Conservation (phyloP, 1,140 invertebrate species). For the Bicyclus anynana region DNA sequence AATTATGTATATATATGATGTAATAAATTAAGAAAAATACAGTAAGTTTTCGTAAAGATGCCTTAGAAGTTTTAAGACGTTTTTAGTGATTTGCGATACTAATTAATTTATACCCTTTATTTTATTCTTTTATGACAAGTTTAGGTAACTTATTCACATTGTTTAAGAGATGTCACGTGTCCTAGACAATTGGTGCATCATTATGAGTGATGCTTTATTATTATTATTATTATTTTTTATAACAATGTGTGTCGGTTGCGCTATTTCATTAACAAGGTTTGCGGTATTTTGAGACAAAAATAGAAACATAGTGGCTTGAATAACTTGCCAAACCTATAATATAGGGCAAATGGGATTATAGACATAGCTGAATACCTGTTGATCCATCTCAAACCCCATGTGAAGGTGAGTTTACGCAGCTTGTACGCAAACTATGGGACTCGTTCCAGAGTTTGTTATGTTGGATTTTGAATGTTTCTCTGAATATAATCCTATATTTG, state of each 20-base stretch:
- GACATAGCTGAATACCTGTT: conserved; percentile 49
- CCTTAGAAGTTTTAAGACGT: conserved; percentile 66
- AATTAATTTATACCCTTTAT: conserved; percentile 48
- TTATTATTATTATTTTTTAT: conserved; percentile 37
- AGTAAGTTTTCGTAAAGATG: conserved; percentile 73
- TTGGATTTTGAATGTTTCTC: conserved; percentile 72
- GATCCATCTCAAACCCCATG: conserved; percentile 36
- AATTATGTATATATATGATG: conserved; percentile 76
- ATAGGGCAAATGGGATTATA: conserved; percentile 68
- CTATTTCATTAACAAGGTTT: conserved; percentile 66
- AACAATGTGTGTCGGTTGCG: conserved; percentile 59
- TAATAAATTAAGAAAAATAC: conserved; percentile 75
- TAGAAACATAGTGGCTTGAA: conserved; percentile 60
- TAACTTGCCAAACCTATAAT: conserved; percentile 50
- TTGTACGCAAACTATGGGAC: conserved; percentile 50
- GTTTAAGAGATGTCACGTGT: conserved; percentile 24
- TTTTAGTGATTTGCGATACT: conserved; percentile 46
- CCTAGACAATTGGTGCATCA: conserved; percentile 18
- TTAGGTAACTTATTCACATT: conserved; percentile 24
- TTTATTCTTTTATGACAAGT: conserved; percentile 24
- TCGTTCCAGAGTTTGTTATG: conserved; percentile 57
- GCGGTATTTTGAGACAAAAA: conserved; percentile 53
- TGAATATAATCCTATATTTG: conserved; percentile 77
- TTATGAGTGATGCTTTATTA: conserved; percentile 24
- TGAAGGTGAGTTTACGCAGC: conserved; percentile 44